Evolutionary conservation across 2,888 invertebrate genomes (phyloP).

Genomic region (Craniophora ligustri): DNA sequence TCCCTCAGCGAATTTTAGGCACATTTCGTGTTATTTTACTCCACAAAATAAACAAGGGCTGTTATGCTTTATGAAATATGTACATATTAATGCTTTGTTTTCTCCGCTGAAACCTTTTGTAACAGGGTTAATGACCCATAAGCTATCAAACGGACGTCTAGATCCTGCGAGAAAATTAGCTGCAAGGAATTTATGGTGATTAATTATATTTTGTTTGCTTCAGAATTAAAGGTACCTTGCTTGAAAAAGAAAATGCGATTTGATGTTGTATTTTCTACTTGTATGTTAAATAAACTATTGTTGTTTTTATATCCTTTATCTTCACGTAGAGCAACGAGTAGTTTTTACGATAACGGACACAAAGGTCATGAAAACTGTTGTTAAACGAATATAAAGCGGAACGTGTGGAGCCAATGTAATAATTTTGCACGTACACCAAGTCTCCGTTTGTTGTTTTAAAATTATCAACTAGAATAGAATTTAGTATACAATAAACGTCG

Average conservation of each 20-base stretch:
- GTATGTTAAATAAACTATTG: conserved; percentile 12
- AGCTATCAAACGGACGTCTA: conserved; percentile 39
- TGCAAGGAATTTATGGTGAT: conserved; percentile 34
- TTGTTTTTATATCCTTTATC: conserved; percentile 7
- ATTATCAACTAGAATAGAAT: conserved; percentile 32
- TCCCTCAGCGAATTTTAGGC: conserved; percentile 12
- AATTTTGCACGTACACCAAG: conserved; percentile 36
- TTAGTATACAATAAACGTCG: conserved; percentile 45
- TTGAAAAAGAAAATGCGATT: too few species aligned
- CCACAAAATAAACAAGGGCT: conserved; percentile 33
- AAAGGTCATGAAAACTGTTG: conserved; percentile 36
- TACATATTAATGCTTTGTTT: conserved; percentile 47
- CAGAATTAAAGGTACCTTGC: not conserved
- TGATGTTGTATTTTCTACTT: conserved; percentile 1
- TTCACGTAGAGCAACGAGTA: conserved; percentile 1
- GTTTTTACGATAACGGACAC: conserved; percentile 3
- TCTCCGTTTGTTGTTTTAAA: conserved; percentile 32
- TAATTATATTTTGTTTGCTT: conserved; percentile 14
- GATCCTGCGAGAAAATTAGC: conserved; percentile 42
- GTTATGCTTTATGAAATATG: conserved; percentile 41
- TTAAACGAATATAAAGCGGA: conserved; percentile 31
- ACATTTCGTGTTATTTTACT: conserved; percentile 15
- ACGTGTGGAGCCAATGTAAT: conserved; percentile 31
- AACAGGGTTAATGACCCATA: conserved; percentile 43
- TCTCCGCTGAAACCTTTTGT: conserved; percentile 35